phyloP scores from a whole-genome alignment of 2,797 vertebrate genomes.

The Bovichtus diacanthus region DNA sequence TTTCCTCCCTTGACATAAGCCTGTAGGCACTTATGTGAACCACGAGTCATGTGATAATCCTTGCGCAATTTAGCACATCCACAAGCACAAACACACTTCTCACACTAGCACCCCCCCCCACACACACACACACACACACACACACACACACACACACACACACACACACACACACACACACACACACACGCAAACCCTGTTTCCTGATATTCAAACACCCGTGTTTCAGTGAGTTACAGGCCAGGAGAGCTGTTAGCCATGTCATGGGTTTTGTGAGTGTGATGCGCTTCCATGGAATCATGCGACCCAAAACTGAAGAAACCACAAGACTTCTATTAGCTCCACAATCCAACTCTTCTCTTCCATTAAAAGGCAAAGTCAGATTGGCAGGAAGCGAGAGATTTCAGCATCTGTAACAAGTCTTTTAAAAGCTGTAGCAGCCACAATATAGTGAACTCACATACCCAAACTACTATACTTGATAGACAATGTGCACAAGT shows the following conservation, averaged over 20 bases:
- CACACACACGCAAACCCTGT: constrained; percentile 1
- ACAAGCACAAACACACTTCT: constrained; percentile 17
- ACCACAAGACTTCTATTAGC: constrained; percentile 82
- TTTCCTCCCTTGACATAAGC: constrained; percentile 26
- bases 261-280: constrained; percentile 73
- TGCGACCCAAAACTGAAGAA: constrained; percentile 64
- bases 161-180: constrained; percentile 18
- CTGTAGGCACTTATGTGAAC: constrained; percentile 20
- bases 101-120: constrained; percentile 28
- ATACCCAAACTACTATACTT: not conserved
- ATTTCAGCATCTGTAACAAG: constrained; percentile 17
- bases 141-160: constrained; percentile 14
- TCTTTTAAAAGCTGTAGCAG: constrained; percentile 15
- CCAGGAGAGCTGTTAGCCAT: constrained; percentile 27
- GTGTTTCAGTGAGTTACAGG: constrained; percentile 8
- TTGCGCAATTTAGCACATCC: constrained; percentile 15
- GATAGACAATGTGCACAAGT: not conserved
- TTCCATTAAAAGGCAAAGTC: constrained; percentile 18
- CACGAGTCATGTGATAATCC: constrained; percentile 63
- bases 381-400: constrained; percentile 25
- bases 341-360: constrained; percentile 52
- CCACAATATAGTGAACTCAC: not conserved
- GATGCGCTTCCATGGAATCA: constrained; percentile 67
- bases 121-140: constrained; percentile 4
- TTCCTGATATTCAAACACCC: constrained; percentile 5